Evolutionary conservation across 2,888 invertebrate species (phyloP), one percentile per base, ranked within the genome.

Genomic region (Chamaedrilus cognettii): DNA sequence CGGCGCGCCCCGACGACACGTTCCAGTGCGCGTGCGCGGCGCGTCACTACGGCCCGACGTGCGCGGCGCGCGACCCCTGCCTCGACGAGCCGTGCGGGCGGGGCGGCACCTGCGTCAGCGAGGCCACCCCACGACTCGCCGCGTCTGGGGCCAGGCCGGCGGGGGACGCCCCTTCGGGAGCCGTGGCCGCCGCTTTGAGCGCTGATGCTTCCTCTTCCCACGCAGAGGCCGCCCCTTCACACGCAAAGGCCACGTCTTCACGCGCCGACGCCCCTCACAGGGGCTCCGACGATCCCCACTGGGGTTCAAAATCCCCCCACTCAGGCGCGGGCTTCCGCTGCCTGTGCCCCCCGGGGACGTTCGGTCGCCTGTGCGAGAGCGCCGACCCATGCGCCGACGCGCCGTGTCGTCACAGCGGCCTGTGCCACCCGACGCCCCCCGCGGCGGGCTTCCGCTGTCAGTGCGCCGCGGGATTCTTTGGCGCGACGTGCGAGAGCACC

Each of bases 391-490:
- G n/a, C 32, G 31, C 28, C 33, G 30, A 30, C 28, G 35, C 30
- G 3, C 19, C 23, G 5, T 33, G 32, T 31, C 30, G 28, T 30
- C 1, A 7, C n/a, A n/a, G 42, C 19, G 42, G 42, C 11, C 11
- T 11, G 42, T 42, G 42, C 42, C n/a, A n/a, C n/a, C n/a, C 31
- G 31, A 23, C 19, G 1, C 23, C 3, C 23, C 31, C 28, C 31
- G n/a, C 32, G 31, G 32, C 33, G 30, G n/a, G n/a, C 51, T 42
- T 58, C 66, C 32, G 35, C 32, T 81, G 81, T 59, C 58, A 69
- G 3, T 81, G 81, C 68, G 52, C 70, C 5, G 63, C 59, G 0
- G 77, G 77, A n/a, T 74, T 76, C 64, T 78, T 71, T 33, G 81
- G 80, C 1, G 64, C 69, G 26, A 71, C 71, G 3, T 81, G 81